Evolutionary conservation across 2,888 invertebrate genomes (phyloP).

Genomic region (Cenopis cana): DNA sequence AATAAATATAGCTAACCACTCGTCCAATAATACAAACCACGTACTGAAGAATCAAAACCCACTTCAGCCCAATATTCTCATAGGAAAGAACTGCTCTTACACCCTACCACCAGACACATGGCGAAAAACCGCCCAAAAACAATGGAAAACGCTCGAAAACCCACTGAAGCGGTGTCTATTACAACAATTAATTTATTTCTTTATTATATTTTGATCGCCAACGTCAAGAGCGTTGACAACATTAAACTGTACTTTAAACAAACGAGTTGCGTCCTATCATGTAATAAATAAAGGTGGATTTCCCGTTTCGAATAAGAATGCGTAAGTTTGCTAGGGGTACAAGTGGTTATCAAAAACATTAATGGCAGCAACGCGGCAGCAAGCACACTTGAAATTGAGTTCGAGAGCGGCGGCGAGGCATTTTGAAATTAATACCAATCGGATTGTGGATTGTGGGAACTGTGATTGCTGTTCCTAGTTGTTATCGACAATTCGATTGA

Average conservation of each 20-base stretch:
- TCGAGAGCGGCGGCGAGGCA: conserved; percentile 58
- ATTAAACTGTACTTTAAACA: conserved; percentile 30
- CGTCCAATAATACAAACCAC: conserved; percentile 24
- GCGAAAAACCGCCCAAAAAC: conserved; percentile 68
- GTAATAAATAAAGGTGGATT: conserved; percentile 47
- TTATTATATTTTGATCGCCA: conserved; percentile 75
- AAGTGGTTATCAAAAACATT: conserved; percentile 78
- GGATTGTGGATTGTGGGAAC: conserved; percentile 51
- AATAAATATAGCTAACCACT: not conserved
- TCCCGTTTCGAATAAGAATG: conserved; percentile 26
- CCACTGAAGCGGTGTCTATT: conserved; percentile 72
- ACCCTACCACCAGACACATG: conserved; percentile 55
- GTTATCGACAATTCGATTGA: conserved; percentile 31
- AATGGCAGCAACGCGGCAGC: conserved; percentile 65
- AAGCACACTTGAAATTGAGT: conserved; percentile 69
- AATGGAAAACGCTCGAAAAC: conserved; percentile 66
- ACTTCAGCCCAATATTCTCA: conserved; percentile 71
- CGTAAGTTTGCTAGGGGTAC: conserved; percentile 57
- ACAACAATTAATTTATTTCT: conserved; percentile 68
- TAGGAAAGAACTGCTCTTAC: conserved; percentile 68
- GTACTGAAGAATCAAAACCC: conserved; percentile 43
- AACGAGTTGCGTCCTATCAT: conserved; percentile 46
- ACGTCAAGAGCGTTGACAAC: conserved; percentile 68
- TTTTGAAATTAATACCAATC: conserved; percentile 68
- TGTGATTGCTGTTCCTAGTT: conserved; percentile 45